These are phyloP conservation scores for Anhinga rufa DNA, from an alignment of 2,113 vertebrate genomes.

Conservation along the genomic window DNA sequence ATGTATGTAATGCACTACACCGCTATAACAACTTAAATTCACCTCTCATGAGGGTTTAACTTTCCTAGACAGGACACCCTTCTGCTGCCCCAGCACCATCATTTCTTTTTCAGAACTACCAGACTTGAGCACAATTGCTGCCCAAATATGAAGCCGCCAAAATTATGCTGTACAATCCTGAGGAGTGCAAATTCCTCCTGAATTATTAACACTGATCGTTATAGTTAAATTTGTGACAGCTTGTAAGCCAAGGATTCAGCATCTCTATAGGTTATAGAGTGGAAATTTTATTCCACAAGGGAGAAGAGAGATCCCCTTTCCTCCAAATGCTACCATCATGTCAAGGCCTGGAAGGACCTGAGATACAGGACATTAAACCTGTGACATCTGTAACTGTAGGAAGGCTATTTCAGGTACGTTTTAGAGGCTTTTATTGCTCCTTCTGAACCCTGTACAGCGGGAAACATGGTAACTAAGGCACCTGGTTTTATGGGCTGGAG, in stretches of 20 bases:
- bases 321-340: background rate
- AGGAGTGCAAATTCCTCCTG: background rate
- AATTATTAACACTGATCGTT: background rate
- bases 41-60: background rate
- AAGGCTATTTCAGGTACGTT: background rate
- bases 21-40: background rate
- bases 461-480: background rate
- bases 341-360: background rate
- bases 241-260: background rate
- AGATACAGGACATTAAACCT: background rate
- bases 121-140: background rate
- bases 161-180: background rate
- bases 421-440: slow-evolving; percentile 9
- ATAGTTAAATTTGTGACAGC: background rate
- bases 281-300: background rate
- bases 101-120: background rate
- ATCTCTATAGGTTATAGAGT: background rate
- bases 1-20: background rate
- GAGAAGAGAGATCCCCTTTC: background rate
- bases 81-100: background rate
- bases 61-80: background rate
- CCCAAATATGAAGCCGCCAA: background rate
- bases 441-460: background rate
- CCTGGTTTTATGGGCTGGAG: background rate
- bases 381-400: background rate